Evolutionary conservation across 23 tunicate species (phyloP), one percentile per base, ranked within the genome.

Genomic region (Ascidia mentula): DNA sequence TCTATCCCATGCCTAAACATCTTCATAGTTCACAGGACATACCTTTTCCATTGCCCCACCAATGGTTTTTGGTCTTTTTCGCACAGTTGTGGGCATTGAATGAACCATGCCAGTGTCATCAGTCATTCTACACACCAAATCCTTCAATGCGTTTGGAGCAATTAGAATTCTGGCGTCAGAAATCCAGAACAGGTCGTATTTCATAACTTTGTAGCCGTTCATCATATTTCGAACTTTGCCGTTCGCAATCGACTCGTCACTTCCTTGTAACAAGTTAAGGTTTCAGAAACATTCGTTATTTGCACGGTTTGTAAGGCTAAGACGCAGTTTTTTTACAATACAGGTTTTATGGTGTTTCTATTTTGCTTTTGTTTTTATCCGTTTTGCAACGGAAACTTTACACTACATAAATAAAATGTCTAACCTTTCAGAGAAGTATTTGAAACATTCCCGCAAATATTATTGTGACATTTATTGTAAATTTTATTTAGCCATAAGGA

Each of bases 121-220:
- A 2, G 80, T 36, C 65, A 80, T 73, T 34, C 59, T 61, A 22
- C 45, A 73, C 34, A 80, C 75, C 79, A 87, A 76, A 38, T 80
- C 85, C 22, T 32, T 31, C 4, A 87, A 60, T 6, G 81, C 36
- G 3, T 59, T 32, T 7, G 81, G 76, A 18, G n/a, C 18, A 59
- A 80, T 85, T 60, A 37, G 36, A 17, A 80, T 87, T 53, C 90
- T 75, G 15, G 90, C 75, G 59, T 87, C 90, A 35, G 81, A 87
- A 33, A 87, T 87, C 90, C 90, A 87, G 76, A 87, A 72, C 26
- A 73, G 35, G 33, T 87, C 77, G 81, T 80, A 87, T 34, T 74
- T 87, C 80, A 82, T 72, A 7, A 36, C 35, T 3, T 73, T 81
- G 60, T 87, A 87, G 2, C 79, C 90, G 31, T 76, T 69, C 72